Conservation (phyloP, 1,140 invertebrate species). For the Drosophila bocqueti region DNA sequence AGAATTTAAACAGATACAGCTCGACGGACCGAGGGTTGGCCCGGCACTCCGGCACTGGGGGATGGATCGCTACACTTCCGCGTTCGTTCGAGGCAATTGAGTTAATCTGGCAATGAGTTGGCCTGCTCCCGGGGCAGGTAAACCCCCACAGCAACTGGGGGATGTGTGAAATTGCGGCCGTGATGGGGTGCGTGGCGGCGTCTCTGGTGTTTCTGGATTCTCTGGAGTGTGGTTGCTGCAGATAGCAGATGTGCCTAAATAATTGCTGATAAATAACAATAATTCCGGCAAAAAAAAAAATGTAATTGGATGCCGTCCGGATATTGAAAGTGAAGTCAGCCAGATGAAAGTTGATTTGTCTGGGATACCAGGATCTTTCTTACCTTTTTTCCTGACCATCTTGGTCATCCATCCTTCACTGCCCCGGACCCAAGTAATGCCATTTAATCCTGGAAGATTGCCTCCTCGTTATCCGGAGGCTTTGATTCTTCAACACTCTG, state of each 20-base stretch:
- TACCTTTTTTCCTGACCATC: not conserved
- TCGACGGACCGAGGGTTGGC: slow-evolving; percentile 10
- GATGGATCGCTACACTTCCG: slow-evolving; percentile 66
- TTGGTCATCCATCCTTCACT: slow-evolving; percentile 6
- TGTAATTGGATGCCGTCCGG: slow-evolving; percentile 34
- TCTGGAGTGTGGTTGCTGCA: slow-evolving; percentile 53
- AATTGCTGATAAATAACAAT: slow-evolving; percentile 65
- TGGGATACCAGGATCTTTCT: slow-evolving; percentile 4
- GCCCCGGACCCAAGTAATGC: slow-evolving; percentile 14
- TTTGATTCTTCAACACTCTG: slow-evolving; percentile 11
- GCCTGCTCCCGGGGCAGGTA: slow-evolving; percentile 55
- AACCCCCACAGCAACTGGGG: slow-evolving; percentile 56
- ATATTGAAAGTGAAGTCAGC: slow-evolving; percentile 47
- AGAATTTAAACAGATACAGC: slow-evolving; percentile 79
- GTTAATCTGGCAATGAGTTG: slow-evolving; percentile 79
- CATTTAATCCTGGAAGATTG: slow-evolving; percentile 27
- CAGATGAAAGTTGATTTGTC: slow-evolving; percentile 32
- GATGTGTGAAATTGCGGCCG: slow-evolving; percentile 60
- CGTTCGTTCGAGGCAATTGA: slow-evolving; percentile 70
- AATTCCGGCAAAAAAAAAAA: slow-evolving; percentile 35
- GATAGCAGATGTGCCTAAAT: slow-evolving; percentile 62
- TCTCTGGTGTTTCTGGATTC: slow-evolving; percentile 11
- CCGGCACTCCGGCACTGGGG: slow-evolving; percentile 22
- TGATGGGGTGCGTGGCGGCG: not conserved
- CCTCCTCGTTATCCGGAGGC: not conserved